A percentile compares a stretch with the other conserved stretches of the same genome.
Conservation (phyloP, 2,888 invertebrate genomes). For the Adelognathus sp. region DNA sequence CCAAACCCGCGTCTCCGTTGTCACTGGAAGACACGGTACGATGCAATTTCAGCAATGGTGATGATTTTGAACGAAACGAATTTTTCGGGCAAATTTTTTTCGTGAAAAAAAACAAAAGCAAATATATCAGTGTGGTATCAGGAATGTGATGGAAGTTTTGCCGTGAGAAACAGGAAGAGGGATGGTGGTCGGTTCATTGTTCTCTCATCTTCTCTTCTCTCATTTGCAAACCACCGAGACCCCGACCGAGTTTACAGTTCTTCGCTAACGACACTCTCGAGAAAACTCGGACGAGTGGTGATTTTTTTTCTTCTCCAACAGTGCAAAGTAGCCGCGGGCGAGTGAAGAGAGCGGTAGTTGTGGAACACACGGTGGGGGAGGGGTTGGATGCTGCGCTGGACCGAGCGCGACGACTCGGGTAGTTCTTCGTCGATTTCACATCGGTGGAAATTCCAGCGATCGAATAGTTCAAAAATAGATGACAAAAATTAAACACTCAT, state of each 20-base stretch:
- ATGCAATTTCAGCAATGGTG: no score
- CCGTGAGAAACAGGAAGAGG: constrained; percentile 16
- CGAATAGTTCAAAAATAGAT: not conserved
- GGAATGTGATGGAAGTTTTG: no score
- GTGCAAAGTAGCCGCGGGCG: not conserved
- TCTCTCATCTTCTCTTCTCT: not conserved
- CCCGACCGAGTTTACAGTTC: constrained; percentile 26
- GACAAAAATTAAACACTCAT: not conserved
- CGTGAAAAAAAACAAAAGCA: no score
- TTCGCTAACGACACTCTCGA: constrained; percentile 49
- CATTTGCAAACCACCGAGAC: not conserved
- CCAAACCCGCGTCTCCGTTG: no score
- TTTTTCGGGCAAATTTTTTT: no score
- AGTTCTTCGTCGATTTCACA: not conserved
- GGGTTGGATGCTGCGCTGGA: not conserved
- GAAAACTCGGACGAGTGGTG: not conserved
- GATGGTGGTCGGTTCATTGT: not conserved
- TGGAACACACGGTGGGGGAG: not conserved
- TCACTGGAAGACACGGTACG: no score
- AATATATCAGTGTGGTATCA: no score
- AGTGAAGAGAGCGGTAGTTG: not conserved
- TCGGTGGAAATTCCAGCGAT: not conserved
- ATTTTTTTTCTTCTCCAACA: not conserved
- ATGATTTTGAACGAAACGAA: no score
- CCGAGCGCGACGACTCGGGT: not conserved